These are phyloP conservation scores for Artibeus lituratus DNA, from an alignment of 2,797 vertebrate species.

Conservation along the genomic window DNA sequence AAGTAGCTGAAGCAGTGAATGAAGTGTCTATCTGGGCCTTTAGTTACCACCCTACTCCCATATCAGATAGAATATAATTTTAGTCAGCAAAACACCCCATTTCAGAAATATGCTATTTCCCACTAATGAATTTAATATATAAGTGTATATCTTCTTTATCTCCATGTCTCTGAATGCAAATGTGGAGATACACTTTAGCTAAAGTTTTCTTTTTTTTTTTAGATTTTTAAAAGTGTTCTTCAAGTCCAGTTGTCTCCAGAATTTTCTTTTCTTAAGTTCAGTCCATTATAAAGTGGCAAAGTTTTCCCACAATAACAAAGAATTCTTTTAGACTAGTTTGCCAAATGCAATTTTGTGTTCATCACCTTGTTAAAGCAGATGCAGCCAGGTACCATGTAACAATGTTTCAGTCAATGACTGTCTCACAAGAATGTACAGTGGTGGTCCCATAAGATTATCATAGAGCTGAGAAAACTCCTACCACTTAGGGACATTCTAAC, in stretches of 20 bases:
- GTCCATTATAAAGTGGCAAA: background rate
- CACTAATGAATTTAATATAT: background rate
- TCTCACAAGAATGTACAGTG: background rate
- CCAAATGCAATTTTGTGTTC: background rate
- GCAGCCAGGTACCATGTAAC: background rate
- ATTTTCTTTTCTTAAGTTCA: slow-evolving; percentile 10
- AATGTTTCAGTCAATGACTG: background rate
- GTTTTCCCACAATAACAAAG: background rate
- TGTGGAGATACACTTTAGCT: background rate
- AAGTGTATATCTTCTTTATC: background rate
- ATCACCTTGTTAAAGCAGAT: background rate
- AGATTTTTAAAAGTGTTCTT: too few species aligned
- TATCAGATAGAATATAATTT: background rate
- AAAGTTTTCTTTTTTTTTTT: background rate
- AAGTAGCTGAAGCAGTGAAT: background rate
- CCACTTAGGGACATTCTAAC: background rate
- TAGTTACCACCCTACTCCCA: background rate
- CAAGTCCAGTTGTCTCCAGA: background rate
- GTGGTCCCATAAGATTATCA: background rate
- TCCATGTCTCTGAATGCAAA: background rate
- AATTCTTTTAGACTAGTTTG: background rate
- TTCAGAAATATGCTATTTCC: slow-evolving; percentile 12
- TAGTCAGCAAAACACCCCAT: background rate
- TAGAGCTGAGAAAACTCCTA: background rate
- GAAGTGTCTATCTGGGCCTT: background rate